A percentile compares a stretch with the other conserved stretches of the same genome.
phyloP scores from a whole-genome alignment of 30 jellyfish, hydroid and myxozoan genomes.

The Clytia hemisphaerica region DNA sequence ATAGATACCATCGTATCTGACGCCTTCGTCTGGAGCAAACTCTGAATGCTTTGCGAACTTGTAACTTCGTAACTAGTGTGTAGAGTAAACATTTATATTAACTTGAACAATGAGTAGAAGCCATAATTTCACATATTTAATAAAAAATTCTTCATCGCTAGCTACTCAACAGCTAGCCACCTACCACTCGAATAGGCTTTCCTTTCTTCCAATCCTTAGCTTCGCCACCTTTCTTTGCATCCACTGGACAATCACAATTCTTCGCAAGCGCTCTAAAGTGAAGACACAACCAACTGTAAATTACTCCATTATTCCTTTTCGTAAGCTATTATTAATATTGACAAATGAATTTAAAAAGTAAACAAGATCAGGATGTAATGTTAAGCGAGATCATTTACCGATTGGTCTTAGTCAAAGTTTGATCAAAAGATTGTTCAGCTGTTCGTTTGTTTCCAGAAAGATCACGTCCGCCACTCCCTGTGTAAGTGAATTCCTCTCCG shows the following conservation, averaged over 20 bases:
- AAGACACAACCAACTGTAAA: not conserved
- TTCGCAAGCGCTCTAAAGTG: constrained; percentile 87
- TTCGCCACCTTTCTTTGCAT: constrained; percentile 76
- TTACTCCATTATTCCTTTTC: not conserved
- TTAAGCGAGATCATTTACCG: constrained; percentile 52
- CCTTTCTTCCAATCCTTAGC: constrained; percentile 81
- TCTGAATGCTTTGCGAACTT: constrained; percentile 79
- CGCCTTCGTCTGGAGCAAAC: constrained; percentile 94
- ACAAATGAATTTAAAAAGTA: no score
- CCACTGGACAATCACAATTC: constrained; percentile 72
- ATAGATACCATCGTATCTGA: constrained; percentile 87
- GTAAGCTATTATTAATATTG: no score
- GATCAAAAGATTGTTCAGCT: constrained; percentile 96
- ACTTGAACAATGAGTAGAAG: no score
- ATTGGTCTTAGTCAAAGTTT: constrained; percentile 71
- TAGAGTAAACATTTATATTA: no score
- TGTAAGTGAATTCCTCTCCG: constrained; percentile 79
- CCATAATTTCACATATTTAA: no score
- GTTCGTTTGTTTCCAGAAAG: constrained; percentile 92
- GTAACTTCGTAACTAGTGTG: constrained; percentile 70
- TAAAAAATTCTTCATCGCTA: no score
- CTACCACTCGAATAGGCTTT: constrained; percentile 84
- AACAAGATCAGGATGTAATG: no score
- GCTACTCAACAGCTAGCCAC: no score
- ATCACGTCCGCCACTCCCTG: constrained; percentile 98